Base-by-base conservation (phyloP, 2,797 vertebrate species). In the Ctenopoma multispine region DNA sequence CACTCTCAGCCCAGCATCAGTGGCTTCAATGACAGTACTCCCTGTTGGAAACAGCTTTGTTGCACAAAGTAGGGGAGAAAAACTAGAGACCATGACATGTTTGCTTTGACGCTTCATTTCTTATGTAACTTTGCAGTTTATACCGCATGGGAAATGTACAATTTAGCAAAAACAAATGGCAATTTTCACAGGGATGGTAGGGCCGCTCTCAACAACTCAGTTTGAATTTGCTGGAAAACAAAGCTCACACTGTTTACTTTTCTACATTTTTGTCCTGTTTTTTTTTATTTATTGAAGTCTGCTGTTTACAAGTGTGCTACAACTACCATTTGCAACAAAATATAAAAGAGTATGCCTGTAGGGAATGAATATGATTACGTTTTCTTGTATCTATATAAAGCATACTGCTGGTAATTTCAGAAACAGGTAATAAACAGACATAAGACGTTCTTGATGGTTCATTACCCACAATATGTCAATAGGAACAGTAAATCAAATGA, bases 91-190 rank as follows among this genome's bases (percentile, higher is more conserved):
- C 13, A n/a, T 75, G 75, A 69, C 58, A 6, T 43, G 56, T 20
- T 72, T 46, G 49, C 59, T 31, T 75, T 55, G 48, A 61, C 31
- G 29, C 62, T 84, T 73, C 15, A 57, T 77, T 75, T 75, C 55
- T 75, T 55, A 69, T 63, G 54, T 18, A 59, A 54, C 65, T 73
- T 38, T 63, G 44, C 50, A 40, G 54, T 20, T 2, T 17, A 51
- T 71, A 67, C 61, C 21, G 44, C 48, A 4, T 17, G 76, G 66
- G 63, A 82, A 79, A 84, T 65, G 57, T 61, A 50, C 58, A 46
- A 68, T 83, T 75, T 58, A 64, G 48, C 9, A 71, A 60, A 81
- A 72, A 82, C 64, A 78, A 87, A 84, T 31, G 59, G 53, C 48
- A 41, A 51, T n/a, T 82, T 85, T 72, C 51, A 61, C 40, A 63